A percentile compares a stretch with the other conserved stretches of the same genome.
phyloP scores from a whole-genome alignment of 2,113 vertebrate species.

The Bucco capensis region DNA sequence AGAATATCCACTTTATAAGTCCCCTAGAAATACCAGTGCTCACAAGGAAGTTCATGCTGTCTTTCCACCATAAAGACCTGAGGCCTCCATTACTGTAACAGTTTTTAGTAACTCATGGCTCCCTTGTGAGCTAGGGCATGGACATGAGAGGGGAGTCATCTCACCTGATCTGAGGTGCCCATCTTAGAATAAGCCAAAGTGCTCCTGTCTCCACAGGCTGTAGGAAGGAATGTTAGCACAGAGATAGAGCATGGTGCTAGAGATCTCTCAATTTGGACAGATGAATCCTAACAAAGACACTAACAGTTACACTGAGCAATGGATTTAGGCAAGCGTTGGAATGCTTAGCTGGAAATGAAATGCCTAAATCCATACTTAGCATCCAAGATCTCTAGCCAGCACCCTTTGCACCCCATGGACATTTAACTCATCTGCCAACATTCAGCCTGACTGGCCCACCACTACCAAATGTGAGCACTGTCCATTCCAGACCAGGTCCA shows the following conservation, averaged over 20 bases:
- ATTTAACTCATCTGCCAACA: neutral
- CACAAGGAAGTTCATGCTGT: neutral
- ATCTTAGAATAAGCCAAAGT: neutral
- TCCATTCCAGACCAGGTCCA: neutral
- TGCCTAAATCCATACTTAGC: neutral
- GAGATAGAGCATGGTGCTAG: neutral
- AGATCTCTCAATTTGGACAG: neutral
- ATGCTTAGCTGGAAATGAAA: neutral
- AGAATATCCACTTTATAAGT: neutral
- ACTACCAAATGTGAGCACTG: neutral
- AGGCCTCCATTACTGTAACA: neutral
- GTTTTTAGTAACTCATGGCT: neutral
- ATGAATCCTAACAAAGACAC: neutral
- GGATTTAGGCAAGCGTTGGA: neutral
- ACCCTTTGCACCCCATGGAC: neutral
- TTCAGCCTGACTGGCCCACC: neutral
- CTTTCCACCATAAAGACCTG: neutral
- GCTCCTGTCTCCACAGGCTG: neutral
- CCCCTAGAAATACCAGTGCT: neutral
- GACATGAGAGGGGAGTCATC: neutral
- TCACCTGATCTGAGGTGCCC: neutral
- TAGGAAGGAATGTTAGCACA: neutral
- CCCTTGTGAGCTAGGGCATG: neutral
- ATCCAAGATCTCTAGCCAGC: neutral
- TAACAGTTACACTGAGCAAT: neutral